Evolutionary conservation across 23 tunicate genomes (phyloP), one percentile per base, ranked within the genome.

Genomic region (Diplosoma virens): DNA sequence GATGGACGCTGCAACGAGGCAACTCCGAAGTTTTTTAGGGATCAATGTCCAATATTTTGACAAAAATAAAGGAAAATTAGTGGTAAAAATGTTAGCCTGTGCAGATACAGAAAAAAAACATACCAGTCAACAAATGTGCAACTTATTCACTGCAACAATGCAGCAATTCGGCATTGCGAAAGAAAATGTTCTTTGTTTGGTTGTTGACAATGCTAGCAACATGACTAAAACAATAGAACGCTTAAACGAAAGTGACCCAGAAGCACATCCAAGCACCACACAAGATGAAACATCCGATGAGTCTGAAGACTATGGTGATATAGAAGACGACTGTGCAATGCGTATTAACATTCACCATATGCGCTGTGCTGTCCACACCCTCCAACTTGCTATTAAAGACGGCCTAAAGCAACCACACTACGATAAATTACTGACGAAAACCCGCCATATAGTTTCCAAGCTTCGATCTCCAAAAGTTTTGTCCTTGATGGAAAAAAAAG

Each of bases 381-480:
- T n/a, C n/a, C n/a, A n/a, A n/a, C n/a, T n/a, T n/a, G n/a, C n/a
- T n/a, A n/a, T n/a, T n/a, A 41, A 41, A 41, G 14, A 41, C 50
- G 14, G 14, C 50, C 50, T 41, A 41, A 41, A 41, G 50, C 14
- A 7, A 41, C 50, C 50, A 41, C 50, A 41, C 50, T 56, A 25
- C 25, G 24, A 56, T 56, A 25, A 56, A 11, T 56, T 11, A 11
- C 4, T 11, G 25, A 11, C 25, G 25, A 61, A 61, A 61, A 61
- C 9, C 21, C 9, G 69, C 34, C 69, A 61, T 29, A 61, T 29
- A 26, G 69, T 61, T 61, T 27, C 69, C 35, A 29, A 61, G 69
- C 69, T 61, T 26, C 69, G 69, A 27, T 61, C 34, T 61, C 69
- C 69, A 29, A 61, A 61, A 5, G 69, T 61, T 27, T 61, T 61